phyloP scores from a whole-genome alignment of 2,888 invertebrate species.

The Homarus gammarus region DNA sequence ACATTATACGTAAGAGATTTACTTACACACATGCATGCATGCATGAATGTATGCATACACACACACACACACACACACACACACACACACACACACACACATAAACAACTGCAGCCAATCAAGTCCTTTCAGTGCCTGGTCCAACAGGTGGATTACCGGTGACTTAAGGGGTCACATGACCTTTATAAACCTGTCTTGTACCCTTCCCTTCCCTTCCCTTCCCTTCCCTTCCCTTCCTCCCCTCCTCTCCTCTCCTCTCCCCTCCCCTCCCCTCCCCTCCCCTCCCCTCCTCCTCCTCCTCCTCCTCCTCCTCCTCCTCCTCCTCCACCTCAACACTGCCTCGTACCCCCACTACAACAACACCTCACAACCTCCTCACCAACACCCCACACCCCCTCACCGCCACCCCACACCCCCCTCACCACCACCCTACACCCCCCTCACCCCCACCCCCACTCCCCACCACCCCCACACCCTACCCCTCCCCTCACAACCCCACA shows the following conservation, averaged over 20 bases:
- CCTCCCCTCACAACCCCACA: too few relatives aligned
- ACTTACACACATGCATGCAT: conserved; percentile 19
- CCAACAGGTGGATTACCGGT: neutral
- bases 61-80: neutral
- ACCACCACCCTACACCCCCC: too few relatives aligned
- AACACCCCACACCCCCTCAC: too few relatives aligned
- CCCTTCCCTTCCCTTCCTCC: neutral
- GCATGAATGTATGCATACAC: neutral
- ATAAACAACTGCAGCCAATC: neutral
- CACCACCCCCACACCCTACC: too few relatives aligned
- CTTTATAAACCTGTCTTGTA: neutral
- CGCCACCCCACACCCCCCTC: too few relatives aligned
- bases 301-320: neutral
- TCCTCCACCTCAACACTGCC: neutral
- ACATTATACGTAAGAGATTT: too few relatives aligned
- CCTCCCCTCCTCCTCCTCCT: neutral
- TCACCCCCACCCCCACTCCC: too few relatives aligned
- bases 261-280: neutral
- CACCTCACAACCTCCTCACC: too few relatives aligned
- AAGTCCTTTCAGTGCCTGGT: neutral
- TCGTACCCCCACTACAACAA: too few relatives aligned
- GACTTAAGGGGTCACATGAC: neutral
- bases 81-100: neutral
- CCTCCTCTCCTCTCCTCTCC: neutral
- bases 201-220: too few relatives aligned